These are phyloP conservation scores for Prunella strophiata DNA, from an alignment of 2,797 vertebrate genomes.

Conservation along the genomic window DNA sequence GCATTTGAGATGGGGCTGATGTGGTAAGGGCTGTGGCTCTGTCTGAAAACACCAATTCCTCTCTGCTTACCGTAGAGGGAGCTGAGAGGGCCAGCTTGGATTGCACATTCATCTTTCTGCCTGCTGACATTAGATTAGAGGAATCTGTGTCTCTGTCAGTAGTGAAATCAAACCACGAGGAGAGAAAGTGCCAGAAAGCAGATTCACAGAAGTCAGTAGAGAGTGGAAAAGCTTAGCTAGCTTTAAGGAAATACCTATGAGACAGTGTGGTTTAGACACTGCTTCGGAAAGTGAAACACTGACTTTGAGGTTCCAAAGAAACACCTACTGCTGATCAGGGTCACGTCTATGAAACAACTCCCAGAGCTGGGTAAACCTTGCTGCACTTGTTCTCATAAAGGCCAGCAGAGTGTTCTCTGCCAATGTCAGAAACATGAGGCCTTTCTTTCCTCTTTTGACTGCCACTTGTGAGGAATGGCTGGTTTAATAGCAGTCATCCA, in stretches of 20 bases:
- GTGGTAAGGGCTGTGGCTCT: neutral
- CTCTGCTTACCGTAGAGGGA: neutral
- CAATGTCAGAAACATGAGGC: neutral
- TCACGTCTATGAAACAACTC: neutral
- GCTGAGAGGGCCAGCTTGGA: neutral
- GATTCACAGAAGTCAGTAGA: neutral
- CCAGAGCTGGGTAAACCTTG: neutral
- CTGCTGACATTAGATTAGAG: neutral
- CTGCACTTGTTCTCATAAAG: neutral
- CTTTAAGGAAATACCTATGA: neutral
- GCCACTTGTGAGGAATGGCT: neutral
- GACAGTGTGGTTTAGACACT: neutral
- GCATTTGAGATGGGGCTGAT: neutral
- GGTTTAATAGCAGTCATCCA: neutral
- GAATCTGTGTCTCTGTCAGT: neutral
- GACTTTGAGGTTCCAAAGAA: neutral
- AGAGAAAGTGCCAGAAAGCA: conserved; percentile 14
- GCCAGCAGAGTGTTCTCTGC: neutral
- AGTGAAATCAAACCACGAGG: neutral
- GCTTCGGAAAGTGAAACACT: neutral
- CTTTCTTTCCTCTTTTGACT: neutral
- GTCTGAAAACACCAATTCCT: neutral
- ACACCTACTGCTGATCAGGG: neutral
- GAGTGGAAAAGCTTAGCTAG: conserved; percentile 19
- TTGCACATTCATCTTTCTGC: neutral